phyloP scores from a whole-genome alignment of 2,797 vertebrate genomes.

The Enoplosus armatus region DNA sequence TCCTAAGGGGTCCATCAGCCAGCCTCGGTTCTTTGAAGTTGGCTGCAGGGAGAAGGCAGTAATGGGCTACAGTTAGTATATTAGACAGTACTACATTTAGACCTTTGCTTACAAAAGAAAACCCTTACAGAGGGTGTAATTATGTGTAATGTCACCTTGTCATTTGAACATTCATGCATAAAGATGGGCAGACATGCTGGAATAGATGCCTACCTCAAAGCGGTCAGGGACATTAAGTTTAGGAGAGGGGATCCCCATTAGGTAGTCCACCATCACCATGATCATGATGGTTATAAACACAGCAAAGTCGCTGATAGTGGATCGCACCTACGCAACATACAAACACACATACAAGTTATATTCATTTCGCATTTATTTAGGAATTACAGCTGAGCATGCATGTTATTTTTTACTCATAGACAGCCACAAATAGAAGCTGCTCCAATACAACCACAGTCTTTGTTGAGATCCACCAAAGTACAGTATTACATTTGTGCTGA shows the following conservation, averaged over 20 bases:
- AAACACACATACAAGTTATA: slow-evolving; percentile 4
- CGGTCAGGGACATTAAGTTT: slow-evolving; percentile 97
- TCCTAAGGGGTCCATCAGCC: slow-evolving; percentile 95
- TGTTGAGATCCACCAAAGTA: slow-evolving; percentile 19
- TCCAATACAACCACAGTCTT: neutral
- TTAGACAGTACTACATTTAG: neutral
- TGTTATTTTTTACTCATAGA: too few species aligned
- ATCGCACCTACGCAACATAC: slow-evolving; percentile 88
- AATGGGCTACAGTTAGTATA: slow-evolving; percentile 14
- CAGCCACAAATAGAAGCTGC: neutral
- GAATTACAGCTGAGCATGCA: neutral
- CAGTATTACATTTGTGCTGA: slow-evolving; percentile 46
- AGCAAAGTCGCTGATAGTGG: slow-evolving; percentile 97
- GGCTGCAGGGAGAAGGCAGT: slow-evolving; percentile 81
- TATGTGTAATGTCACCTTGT: neutral
- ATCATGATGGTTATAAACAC: slow-evolving; percentile 98
- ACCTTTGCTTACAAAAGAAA: neutral
- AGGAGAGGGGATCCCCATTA: slow-evolving; percentile 96
- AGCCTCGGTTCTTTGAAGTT: slow-evolving; percentile 91
- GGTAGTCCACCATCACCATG: slow-evolving; percentile 97
- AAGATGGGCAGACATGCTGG: neutral
- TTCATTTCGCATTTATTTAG: neutral
- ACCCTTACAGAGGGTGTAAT: neutral
- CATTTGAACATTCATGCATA: neutral
- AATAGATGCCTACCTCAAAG: slow-evolving; percentile 89